Conservation (phyloP, 1,140 invertebrate genomes). For the Lucilia cuprina region DNA sequence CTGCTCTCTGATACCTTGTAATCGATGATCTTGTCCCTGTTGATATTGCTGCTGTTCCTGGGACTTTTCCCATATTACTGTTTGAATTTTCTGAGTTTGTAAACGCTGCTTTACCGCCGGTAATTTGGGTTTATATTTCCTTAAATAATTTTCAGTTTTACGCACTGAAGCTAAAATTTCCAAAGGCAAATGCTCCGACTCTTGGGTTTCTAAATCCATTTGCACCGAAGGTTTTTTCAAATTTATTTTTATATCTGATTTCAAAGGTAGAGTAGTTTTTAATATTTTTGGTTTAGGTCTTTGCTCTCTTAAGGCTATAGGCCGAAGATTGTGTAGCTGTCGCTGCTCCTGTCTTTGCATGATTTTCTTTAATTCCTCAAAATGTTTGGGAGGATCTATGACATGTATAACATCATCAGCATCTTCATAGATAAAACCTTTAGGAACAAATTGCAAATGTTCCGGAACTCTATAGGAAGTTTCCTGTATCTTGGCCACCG, state of each 20-base stretch:
- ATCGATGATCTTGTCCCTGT: slow-evolving; percentile 20
- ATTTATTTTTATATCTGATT: not conserved
- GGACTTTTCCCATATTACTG: slow-evolving; percentile 20
- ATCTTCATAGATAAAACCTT: slow-evolving; percentile 55
- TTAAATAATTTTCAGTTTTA: slow-evolving; percentile 45
- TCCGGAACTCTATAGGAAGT: slow-evolving; percentile 47
- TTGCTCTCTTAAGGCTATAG: not conserved
- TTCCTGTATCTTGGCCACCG: not conserved
- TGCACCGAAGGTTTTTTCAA: not conserved
- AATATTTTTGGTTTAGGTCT: not conserved
- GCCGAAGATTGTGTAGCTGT: not conserved
- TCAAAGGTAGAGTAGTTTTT: not conserved
- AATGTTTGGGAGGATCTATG: slow-evolving; percentile 53
- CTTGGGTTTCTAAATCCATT: slow-evolving; percentile 42
- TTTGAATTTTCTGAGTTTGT: slow-evolving; percentile 10
- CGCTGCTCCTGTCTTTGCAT: slow-evolving; percentile 28
- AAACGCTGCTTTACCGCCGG: slow-evolving; percentile 1
- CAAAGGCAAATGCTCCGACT: slow-evolving; percentile 48
- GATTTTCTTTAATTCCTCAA: slow-evolving; percentile 50
- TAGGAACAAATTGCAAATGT: slow-evolving; percentile 52
- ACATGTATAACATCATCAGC: slow-evolving; percentile 56
- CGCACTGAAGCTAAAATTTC: slow-evolving; percentile 56
- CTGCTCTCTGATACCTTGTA: not conserved
- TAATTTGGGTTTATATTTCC: slow-evolving; percentile 23
- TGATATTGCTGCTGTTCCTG: slow-evolving; percentile 16